Evolutionary conservation across 2,113 vertebrate species (phyloP).

Genomic region (Scomber scombrus): DNA sequence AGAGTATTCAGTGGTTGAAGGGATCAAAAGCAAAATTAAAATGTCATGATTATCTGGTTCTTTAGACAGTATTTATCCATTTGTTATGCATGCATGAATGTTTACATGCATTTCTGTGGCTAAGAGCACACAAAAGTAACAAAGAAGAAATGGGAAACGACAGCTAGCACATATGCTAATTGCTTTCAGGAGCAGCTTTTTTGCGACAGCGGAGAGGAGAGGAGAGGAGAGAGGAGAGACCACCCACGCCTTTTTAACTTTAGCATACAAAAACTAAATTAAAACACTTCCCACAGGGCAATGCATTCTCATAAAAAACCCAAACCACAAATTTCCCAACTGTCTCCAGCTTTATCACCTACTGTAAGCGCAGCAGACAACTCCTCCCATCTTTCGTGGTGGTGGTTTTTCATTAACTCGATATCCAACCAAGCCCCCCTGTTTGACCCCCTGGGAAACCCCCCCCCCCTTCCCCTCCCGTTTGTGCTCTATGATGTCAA

Average conservation of each 20-base stretch:
- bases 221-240: too few relatives aligned
- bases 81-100: neutral
- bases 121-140: neutral
- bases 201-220: slow-evolving; percentile 52
- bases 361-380: slow-evolving; percentile 32
- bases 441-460: slow-evolving; percentile 50
- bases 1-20: too few relatives aligned
- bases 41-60: too few relatives aligned
- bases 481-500: slow-evolving; percentile 41
- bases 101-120: neutral
- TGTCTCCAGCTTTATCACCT: slow-evolving; percentile 61
- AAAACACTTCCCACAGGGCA: slow-evolving; percentile 59
- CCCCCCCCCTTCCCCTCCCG: too few relatives aligned
- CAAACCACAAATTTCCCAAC: slow-evolving; percentile 65
- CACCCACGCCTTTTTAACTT: slow-evolving; percentile 57
- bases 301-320: slow-evolving; percentile 54
- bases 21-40: too few relatives aligned
- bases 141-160: slow-evolving; percentile 26
- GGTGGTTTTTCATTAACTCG: slow-evolving; percentile 63
- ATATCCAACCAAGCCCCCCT: slow-evolving; percentile 42
- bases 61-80: too few relatives aligned
- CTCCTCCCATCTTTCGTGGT: too few relatives aligned
- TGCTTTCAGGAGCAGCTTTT: slow-evolving; percentile 47
- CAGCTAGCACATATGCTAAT: slow-evolving; percentile 51
- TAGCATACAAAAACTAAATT: slow-evolving; percentile 60